A percentile compares a stretch with the other conserved stretches of the same genome.
Evolutionary conservation across 2,888 invertebrate species (phyloP).

Genomic region (Lithophane leautieri): DNA sequence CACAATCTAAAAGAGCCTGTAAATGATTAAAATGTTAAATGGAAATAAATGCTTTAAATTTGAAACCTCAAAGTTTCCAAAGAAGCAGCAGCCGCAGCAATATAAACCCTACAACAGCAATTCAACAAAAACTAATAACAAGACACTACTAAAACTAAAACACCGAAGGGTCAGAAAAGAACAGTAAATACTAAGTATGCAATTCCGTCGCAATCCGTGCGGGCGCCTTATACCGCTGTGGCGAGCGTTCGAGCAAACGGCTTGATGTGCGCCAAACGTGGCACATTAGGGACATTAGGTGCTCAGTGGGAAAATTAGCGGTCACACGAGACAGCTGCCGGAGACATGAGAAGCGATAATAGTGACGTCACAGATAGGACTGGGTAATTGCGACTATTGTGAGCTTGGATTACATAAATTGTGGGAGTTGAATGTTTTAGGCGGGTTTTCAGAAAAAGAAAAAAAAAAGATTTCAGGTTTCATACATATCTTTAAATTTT

Average conservation of each 20-base stretch:
- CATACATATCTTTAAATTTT: no score
- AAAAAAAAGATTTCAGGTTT: neutral
- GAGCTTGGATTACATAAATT: conserved; percentile 19
- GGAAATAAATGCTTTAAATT: neutral
- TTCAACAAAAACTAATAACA: conserved; percentile 46
- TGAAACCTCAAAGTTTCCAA: conserved; percentile 2
- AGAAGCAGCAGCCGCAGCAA: no score
- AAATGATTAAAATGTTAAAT: no score
- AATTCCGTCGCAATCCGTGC: conserved; percentile 39
- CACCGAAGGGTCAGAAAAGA: conserved; percentile 31
- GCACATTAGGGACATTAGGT: conserved; percentile 49
- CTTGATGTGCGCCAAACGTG: conserved; percentile 55
- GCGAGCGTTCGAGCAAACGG: conserved; percentile 36
- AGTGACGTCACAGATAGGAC: conserved; percentile 32
- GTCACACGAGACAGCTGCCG: conserved; percentile 57
- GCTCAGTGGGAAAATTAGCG: conserved; percentile 60
- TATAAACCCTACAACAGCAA: no score
- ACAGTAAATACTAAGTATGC: conserved; percentile 57
- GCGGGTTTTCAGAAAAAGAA: neutral
- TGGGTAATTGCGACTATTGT: conserved; percentile 49
- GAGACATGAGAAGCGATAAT: conserved; percentile 53
- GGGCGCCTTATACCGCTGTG: conserved; percentile 25
- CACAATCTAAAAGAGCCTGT: no score
- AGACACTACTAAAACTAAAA: conserved; percentile 35
- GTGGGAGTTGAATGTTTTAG: neutral